phyloP scores from a whole-genome alignment of 2,113 vertebrate genomes.

The Onychostruthus taczanowskii region DNA sequence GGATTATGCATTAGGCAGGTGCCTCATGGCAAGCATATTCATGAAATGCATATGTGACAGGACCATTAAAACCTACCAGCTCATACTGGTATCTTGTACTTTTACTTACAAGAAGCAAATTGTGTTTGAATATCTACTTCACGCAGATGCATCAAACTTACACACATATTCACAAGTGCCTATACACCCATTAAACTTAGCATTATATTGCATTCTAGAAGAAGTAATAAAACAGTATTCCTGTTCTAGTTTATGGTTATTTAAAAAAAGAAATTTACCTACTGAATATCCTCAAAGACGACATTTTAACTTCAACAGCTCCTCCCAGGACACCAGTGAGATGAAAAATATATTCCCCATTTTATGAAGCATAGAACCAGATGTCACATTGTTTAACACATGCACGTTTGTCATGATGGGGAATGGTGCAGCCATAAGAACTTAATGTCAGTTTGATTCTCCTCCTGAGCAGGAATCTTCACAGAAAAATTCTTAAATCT shows the following conservation, averaged over 20 bases:
- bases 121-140: not conserved
- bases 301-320: not conserved
- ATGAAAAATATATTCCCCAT: not conserved
- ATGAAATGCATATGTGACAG: not conserved
- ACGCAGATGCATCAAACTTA: not conserved
- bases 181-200: not conserved
- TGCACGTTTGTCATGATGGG: not conserved
- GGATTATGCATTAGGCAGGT: not conserved
- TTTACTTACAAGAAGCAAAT: not conserved
- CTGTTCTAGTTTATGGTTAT: not conserved
- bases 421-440: not conserved
- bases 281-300: not conserved
- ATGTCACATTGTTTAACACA: not conserved
- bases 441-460: not conserved
- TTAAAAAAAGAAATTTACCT: not conserved
- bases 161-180: not conserved
- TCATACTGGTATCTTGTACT: not conserved
- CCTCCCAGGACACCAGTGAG: not conserved
- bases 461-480: not conserved
- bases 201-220: not conserved
- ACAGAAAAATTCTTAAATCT: not conserved
- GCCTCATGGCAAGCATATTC: not conserved
- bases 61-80: not conserved
- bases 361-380: not conserved
- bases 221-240: not conserved